Evolutionary conservation across 2,888 invertebrate species (phyloP), one percentile per base, ranked within the genome.

Genomic region (Frankliniella intonsa): DNA sequence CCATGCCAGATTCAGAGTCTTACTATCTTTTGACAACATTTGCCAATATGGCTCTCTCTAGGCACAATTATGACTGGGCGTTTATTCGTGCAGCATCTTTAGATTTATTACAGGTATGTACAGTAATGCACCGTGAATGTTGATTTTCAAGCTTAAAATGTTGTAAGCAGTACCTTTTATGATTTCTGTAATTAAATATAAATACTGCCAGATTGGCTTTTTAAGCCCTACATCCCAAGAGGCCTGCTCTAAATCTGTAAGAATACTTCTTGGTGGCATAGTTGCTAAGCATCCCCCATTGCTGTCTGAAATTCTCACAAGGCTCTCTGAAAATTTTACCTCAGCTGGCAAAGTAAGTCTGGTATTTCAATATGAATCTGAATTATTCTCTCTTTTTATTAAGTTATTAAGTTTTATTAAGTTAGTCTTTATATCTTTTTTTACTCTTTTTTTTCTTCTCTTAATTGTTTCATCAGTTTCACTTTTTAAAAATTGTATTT

Each of bases 21-120:
- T 93, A 94, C 86, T 95, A 94, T 88, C 88, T 95, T 80, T 87
- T 95, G 81, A 94, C 94, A 83, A 92, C 94, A 3, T 92, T 95
- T 86, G 92, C 94, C 80, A 94, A 94, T 87, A 95, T 95, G 93
- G 94, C 93, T 17, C 88, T 93, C 86, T 91, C 92, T 7, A 89
- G 94, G 83, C 86, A 88, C 51, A 86, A 88, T 11, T 88, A 88
- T 81, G 94, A 94, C 86, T 90, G 90, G 85, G 89, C 90, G 50
- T 92, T 95, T 85, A 91, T 95, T 81, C 89, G 91, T 86, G 89
- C 91, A 50, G 91, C 93, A 38, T 92, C 92, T 0, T 88, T 92
- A 80, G 93, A 94, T 87, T 90, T 95, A 81, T 92, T 94, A 86
- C 91, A 93, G 89, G 94, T 93, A 87, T 86, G 86, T 80, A 83